Evolutionary conservation across 2,888 invertebrate genomes (phyloP), one percentile per base, ranked within the genome.

Genomic region (Caprella mutica): DNA sequence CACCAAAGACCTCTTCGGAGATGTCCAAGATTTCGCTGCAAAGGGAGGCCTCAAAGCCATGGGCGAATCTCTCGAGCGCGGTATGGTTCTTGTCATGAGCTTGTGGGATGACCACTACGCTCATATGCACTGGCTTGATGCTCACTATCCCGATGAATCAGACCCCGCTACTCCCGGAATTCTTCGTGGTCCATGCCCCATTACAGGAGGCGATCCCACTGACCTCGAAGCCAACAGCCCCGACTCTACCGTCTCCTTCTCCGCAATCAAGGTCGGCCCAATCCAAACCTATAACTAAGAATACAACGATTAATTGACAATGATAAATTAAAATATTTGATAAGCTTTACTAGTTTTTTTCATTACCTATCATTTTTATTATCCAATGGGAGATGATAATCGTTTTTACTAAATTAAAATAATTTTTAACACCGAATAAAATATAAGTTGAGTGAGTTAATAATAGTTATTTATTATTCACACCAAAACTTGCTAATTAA

Each of bases 91-190:
- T 12, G 62, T 63, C n/a, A 53, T 65, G 55, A 55, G 55, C 33
- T 38, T 65, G 42, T 65, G 65, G 65, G 62, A 59, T 19, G 65
- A 65, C 24, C 65, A 65, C 52, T 59, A 64, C 38, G 59, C 61
- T 43, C 43, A 57, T 40, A 65, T 65, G 65, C 52, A 59, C 26
- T 65, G 65, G 65, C 57, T 65, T 23, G 65, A 65, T 42, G 50
- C 55, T 52, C 54, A 59, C 55, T 65, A 59, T 40, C 65, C 65
- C 3, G 50, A 39, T 33, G 55, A 12, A n/a, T 12, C 30, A 21
- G 59, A 62, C 27, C 53, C 56, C 26, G 58, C 30, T 35, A 23
- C 53, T 24, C 65, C 65, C 19, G 65, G 65, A 33, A 44, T 59
- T 27, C 43, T 51, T 35, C 61, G 65, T 33, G 65, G 65, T 9